A percentile compares a stretch with the other conserved stretches of the same genome.
Evolutionary conservation across 2,797 vertebrate genomes (phyloP).

Genomic region (Kryptopterus vitreolus): DNA sequence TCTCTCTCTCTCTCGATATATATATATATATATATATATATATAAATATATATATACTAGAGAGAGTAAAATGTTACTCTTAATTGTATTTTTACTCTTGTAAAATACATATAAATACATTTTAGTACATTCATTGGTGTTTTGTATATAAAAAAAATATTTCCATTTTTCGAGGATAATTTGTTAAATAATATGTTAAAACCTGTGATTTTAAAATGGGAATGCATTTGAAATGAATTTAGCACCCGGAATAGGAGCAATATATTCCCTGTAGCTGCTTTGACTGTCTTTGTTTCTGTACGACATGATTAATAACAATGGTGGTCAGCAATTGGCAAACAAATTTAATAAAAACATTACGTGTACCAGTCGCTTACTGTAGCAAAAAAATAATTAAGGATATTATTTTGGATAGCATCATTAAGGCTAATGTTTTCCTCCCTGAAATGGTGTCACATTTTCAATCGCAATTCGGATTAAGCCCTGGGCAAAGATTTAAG

Average conservation of each 20-base stretch:
- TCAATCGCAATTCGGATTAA: constrained; percentile 32
- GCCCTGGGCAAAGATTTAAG: constrained; percentile 39
- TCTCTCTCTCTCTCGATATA: too few species aligned
- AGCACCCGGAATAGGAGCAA: constrained; percentile 63
- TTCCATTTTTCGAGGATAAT: too few species aligned
- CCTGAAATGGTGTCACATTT: constrained; percentile 59
- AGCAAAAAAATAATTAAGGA: constrained; percentile 59
- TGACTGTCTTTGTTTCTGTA: constrained; percentile 40
- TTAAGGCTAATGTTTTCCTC: constrained; percentile 64
- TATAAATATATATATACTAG: too few species aligned
- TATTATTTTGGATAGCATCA: constrained; percentile 70
- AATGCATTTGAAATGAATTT: constrained; percentile 66
- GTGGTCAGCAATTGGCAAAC: constrained; percentile 56
- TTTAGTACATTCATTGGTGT: too few species aligned
- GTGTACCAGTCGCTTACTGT: constrained; percentile 13
- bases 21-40: too few species aligned
- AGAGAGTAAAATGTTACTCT: too few species aligned
- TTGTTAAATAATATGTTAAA: constrained; percentile 57
- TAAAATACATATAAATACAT: too few species aligned
- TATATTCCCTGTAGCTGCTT: constrained; percentile 64
- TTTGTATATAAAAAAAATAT: too few species aligned
- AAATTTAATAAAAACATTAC: constrained; percentile 59
- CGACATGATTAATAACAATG: constrained; percentile 67
- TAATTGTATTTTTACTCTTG: too few species aligned
- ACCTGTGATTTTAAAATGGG: constrained; percentile 61